Percentiles rank a stretch among this genome's conserved stretches.
phyloP scores from a whole-genome alignment of 2,888 invertebrate genomes.

The Yponomeuta evonymella region DNA sequence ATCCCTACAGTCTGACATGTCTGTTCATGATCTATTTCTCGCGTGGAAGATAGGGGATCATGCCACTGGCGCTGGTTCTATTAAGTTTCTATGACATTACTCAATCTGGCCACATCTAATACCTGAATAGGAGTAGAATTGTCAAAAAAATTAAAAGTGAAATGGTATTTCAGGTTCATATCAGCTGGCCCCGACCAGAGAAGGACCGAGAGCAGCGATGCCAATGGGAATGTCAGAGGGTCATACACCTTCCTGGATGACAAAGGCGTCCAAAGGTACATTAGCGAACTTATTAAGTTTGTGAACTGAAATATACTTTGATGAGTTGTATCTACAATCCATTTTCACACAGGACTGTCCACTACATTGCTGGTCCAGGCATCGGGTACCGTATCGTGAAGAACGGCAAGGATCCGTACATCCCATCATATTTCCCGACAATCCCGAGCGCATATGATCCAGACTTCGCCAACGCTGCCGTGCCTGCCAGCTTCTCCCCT shows the following conservation, averaged over 20 bases:
- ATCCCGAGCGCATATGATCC: slow-evolving; percentile 75
- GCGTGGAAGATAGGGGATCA: too few species aligned
- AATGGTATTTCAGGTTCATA: slow-evolving; percentile 72
- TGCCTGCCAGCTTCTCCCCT: slow-evolving; percentile 33
- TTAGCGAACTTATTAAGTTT: neutral
- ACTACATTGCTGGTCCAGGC: slow-evolving; percentile 87
- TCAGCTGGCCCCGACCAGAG: slow-evolving; percentile 86
- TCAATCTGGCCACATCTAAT: too few species aligned
- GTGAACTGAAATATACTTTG: neutral
- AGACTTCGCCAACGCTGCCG: slow-evolving; percentile 56
- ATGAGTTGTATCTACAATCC: neutral
- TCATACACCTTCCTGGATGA: slow-evolving; percentile 87
- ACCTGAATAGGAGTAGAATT: too few species aligned
- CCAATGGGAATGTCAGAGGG: slow-evolving; percentile 83
- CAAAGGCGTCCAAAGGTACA: slow-evolving; percentile 81
- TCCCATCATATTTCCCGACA: slow-evolving; percentile 77
- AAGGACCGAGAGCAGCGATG: slow-evolving; percentile 83
- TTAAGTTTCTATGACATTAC: too few species aligned
- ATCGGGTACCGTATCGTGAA: slow-evolving; percentile 86
- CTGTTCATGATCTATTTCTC: too few species aligned
- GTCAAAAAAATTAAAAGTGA: too few species aligned
- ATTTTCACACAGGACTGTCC: slow-evolving; percentile 74
- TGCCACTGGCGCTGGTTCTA: too few species aligned
- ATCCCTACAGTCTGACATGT: too few species aligned
- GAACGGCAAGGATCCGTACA: slow-evolving; percentile 80